Conservation (phyloP, 2,797 vertebrate genomes). For the Neosalanx taihuensis region DNA sequence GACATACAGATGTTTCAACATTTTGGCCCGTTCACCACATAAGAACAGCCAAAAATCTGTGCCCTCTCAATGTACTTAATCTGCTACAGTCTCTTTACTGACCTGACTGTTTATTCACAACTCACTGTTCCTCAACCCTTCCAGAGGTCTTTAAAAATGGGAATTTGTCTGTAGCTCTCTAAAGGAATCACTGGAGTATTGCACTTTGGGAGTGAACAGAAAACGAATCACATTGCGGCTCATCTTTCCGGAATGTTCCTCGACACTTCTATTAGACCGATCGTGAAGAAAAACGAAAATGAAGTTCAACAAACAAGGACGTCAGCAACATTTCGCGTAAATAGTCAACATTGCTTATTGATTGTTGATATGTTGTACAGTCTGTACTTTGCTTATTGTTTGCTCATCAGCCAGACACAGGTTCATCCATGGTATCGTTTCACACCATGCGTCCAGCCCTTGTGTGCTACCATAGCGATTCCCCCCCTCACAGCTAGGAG, state of each 20-base stretch:
- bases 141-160: background rate
- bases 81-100: background rate
- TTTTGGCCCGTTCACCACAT: conserved; percentile 57
- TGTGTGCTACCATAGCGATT: background rate
- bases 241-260: background rate
- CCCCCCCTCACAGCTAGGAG: conserved; percentile 55
- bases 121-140: background rate
- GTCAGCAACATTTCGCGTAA: conserved; percentile 61
- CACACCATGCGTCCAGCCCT: background rate
- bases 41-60: background rate
- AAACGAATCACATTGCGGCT: background rate
- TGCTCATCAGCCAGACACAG: conserved; percentile 26
- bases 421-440: conserved; percentile 5
- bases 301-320: conserved; percentile 50
- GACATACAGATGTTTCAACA: conserved; percentile 44
- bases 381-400: conserved; percentile 16
- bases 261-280: conserved; percentile 33
- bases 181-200: conserved; percentile 51
- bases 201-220: conserved; percentile 61
- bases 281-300: conserved; percentile 31
- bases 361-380: conserved; percentile 68
- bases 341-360: conserved; percentile 74
- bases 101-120: background rate
- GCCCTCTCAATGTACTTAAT: background rate
- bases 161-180: background rate